These are phyloP conservation scores for Ectemnius continuus DNA, from an alignment of 2,888 invertebrate species.

Conservation along the genomic window DNA sequence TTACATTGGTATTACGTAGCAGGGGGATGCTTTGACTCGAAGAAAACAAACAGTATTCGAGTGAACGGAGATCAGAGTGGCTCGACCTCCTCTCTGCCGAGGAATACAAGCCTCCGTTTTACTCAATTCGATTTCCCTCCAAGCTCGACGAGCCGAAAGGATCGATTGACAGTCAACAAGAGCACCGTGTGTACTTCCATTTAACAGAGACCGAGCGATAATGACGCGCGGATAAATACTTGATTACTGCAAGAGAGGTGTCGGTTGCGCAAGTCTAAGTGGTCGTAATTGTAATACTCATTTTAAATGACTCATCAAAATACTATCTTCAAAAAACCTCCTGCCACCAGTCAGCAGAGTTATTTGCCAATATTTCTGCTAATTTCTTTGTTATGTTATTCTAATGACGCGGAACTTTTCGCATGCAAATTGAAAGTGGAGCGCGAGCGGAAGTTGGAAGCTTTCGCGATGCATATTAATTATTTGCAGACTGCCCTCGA, in stretches of 20 bases:
- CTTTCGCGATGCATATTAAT: no score
- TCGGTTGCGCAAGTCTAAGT: background rate
- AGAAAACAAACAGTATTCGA: conserved; percentile 27
- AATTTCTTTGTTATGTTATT: no score
- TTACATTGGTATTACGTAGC: conserved; percentile 23
- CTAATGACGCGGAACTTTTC: no score
- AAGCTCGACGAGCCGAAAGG: conserved; percentile 31
- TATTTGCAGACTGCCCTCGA: no score
- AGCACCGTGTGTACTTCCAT: conserved; percentile 15
- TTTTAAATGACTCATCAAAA: no score
- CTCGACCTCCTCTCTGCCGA: conserved; percentile 26
- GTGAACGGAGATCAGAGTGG: conserved; percentile 19
- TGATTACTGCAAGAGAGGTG: background rate
- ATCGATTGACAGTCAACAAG: conserved; percentile 33
- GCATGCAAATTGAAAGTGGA: no score
- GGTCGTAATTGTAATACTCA: no score
- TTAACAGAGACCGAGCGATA: background rate
- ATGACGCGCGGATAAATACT: background rate
- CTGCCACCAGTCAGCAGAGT: no score
- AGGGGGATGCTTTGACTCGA: background rate
- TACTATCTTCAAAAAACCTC: no score
- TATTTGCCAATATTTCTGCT: no score
- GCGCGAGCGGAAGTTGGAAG: no score
- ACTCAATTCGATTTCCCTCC: conserved; percentile 45
- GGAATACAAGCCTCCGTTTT: conserved; percentile 22